phyloP scores from a whole-genome alignment of 2,113 vertebrate species.

The Cercopithecus mona region DNA sequence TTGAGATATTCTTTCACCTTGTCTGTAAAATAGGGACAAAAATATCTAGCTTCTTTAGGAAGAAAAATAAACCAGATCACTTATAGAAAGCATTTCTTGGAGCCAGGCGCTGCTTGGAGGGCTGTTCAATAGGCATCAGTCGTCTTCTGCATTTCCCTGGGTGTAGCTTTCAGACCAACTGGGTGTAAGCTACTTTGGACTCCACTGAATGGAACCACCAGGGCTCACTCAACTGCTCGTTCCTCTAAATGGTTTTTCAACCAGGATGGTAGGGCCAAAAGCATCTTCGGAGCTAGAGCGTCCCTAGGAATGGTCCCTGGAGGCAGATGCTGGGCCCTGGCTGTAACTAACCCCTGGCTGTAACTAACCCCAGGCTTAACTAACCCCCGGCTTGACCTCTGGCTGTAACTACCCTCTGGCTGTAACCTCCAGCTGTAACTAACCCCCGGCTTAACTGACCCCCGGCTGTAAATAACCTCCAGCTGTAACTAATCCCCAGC shows the following conservation, averaged over 20 bases:
- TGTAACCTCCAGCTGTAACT: accelerated
- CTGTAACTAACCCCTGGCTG: accelerated
- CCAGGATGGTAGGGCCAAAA: accelerated
- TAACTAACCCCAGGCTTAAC: too few relatives aligned
- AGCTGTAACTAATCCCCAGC: accelerated
- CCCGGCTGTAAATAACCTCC: accelerated
- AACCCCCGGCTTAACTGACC: accelerated
- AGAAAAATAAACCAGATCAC: accelerated
- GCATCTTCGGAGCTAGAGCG: accelerated
- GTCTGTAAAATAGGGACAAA: neutral
- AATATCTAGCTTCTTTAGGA: neutral
- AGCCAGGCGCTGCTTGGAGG: neutral
- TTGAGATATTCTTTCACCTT: neutral
- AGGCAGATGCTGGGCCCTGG: accelerated
- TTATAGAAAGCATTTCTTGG: accelerated
- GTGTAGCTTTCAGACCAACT: accelerated
- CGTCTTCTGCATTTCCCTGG: accelerated
- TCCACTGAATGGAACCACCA: accelerated
- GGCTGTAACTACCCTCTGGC: too few relatives aligned
- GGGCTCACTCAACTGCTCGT: accelerated
- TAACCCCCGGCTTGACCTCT: neutral
- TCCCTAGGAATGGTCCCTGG: accelerated
- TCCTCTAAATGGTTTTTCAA: too few relatives aligned
- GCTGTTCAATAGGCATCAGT: accelerated
- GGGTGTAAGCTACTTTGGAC: neutral